These are phyloP conservation scores for Tetramorium bicarinatum DNA, from an alignment of 2,888 invertebrate species.

Conservation along the genomic window DNA sequence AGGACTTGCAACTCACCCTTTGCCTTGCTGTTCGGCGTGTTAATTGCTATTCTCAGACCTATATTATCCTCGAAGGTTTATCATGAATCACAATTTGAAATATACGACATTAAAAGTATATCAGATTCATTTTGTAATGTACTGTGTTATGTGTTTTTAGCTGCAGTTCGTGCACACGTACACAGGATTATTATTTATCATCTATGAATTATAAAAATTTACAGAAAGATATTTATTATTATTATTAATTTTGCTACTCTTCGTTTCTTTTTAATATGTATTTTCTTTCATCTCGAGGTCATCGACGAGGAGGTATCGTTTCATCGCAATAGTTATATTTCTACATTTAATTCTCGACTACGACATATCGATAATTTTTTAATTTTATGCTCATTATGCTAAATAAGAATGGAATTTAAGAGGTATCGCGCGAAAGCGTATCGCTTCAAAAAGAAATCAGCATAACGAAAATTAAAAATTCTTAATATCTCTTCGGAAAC, in stretches of 20 bases:
- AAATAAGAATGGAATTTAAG: not conserved
- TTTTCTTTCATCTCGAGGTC: not conserved
- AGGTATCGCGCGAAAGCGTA: constrained; percentile 6
- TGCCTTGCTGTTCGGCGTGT: constrained; percentile 35
- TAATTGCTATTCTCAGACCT: constrained; percentile 23
- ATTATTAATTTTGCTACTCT: not conserved
- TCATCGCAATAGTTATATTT: not conserved
- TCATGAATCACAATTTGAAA: not conserved
- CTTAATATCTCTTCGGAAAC: constrained; percentile 56
- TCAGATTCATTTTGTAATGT: not conserved
- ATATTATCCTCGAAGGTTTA: not conserved
- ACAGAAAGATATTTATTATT: not conserved
- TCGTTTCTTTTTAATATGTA: not conserved
- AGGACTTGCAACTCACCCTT: not conserved
- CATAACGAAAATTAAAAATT: constrained; percentile 57
- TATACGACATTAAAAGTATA: not conserved
- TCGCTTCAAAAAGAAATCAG: not conserved
- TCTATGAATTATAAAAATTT: not conserved
- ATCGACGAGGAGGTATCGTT: not conserved
- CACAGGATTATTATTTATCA: not conserved
- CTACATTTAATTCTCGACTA: constrained; percentile 5
- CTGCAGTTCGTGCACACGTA: not conserved
- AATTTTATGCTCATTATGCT: constrained; percentile 11
- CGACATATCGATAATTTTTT: not conserved
- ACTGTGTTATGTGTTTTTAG: not conserved